Percentiles rank a stretch among this genome's conserved stretches.
Evolutionary conservation across 2,113 vertebrate genomes (phyloP).

Genomic region (Prionailurus viverrinus): DNA sequence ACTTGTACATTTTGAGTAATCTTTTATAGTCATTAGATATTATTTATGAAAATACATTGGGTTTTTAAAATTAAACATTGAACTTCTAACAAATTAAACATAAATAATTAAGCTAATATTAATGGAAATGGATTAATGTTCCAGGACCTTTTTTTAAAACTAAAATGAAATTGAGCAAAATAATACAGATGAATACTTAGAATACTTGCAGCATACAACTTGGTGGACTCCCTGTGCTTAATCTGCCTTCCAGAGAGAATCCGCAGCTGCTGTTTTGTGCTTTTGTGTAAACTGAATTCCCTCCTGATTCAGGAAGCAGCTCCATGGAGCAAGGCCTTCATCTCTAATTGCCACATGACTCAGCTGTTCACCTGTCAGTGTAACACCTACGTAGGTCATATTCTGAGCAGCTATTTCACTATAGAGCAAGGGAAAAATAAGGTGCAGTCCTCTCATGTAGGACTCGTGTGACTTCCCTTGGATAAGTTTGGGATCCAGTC

Average conservation of each 20-base stretch:
- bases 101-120: constrained; percentile 61
- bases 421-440: neutral
- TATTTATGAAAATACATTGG: constrained; percentile 49
- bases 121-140: constrained; percentile 16
- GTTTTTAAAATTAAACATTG: constrained; percentile 53
- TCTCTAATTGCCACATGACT: neutral
- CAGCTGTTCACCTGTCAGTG: neutral
- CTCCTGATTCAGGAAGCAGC: neutral
- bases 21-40: constrained; percentile 37
- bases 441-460: neutral
- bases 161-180: neutral
- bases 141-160: neutral
- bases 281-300: neutral
- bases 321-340: fast-evolving
- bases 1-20: neutral
- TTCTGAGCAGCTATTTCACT: neutral
- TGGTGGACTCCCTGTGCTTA: neutral
- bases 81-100: constrained; percentile 54
- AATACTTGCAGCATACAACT: neutral
- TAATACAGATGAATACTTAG: neutral
- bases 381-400: neutral
- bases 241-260: neutral
- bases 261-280: fast-evolving
- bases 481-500: neutral
- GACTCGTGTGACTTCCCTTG: neutral